Percentiles rank a stretch among this genome's conserved stretches.
These are phyloP conservation scores for Gavialis gangeticus DNA, from an alignment of 2,113 vertebrate species.

Conservation along the genomic window DNA sequence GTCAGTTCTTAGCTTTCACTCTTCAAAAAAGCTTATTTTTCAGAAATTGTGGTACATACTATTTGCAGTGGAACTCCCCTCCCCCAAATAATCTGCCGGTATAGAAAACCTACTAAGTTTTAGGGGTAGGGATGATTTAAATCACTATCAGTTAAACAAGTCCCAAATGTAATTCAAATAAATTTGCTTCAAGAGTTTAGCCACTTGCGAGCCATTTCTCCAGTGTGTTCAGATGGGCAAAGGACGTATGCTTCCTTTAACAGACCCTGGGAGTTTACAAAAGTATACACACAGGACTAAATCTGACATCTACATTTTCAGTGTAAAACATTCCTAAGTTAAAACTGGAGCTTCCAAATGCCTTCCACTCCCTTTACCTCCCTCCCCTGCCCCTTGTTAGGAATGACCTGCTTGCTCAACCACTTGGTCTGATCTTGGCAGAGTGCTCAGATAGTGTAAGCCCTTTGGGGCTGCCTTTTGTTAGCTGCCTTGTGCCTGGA, in stretches of 20 bases:
- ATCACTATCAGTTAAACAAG: background rate
- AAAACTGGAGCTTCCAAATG: background rate
- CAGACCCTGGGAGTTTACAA: background rate
- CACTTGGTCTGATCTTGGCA: background rate
- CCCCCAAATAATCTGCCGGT: rapidly evolving
- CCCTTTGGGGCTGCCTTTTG: background rate
- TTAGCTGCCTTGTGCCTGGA: background rate
- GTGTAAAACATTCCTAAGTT: rapidly evolving
- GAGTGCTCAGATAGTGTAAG: background rate
- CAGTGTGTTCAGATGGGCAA: background rate
- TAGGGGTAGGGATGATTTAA: background rate
- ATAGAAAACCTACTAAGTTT: background rate
- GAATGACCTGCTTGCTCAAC: background rate
- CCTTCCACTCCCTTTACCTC: no score
- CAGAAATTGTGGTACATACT: background rate
- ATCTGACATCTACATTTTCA: background rate
- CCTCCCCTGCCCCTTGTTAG: no score
- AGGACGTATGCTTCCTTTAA: background rate
- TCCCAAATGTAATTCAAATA: background rate
- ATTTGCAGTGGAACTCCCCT: background rate
- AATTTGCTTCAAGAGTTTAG: background rate
- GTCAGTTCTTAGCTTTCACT: background rate
- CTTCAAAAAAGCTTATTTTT: background rate
- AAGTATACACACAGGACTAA: background rate
- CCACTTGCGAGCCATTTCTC: background rate